These are phyloP conservation scores for Callionymus lyra DNA, from an alignment of 2,113 vertebrate genomes.

Conservation along the genomic window DNA sequence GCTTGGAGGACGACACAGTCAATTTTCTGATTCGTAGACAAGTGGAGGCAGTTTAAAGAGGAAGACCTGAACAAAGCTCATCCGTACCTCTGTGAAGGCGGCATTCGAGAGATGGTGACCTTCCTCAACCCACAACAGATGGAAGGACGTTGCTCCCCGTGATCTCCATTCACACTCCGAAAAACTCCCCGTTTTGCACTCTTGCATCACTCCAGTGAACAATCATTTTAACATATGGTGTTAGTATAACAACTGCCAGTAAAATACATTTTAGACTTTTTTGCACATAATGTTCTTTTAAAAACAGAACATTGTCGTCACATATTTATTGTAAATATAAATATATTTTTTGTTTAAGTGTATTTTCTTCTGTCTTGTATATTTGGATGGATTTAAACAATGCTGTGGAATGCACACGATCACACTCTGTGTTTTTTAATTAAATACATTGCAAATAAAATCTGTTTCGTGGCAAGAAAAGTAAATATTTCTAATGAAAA, in stretches of 20 bases:
- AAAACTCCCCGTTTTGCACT: background rate
- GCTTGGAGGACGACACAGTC: background rate
- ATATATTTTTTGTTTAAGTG: conserved; percentile 25
- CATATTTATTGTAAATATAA: conserved; percentile 62
- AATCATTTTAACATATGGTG: background rate
- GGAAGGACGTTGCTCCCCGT: conserved; percentile 61
- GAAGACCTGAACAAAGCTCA: conserved; percentile 50
- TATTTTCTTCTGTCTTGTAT: conserved; percentile 18
- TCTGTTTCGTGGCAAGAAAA: no score
- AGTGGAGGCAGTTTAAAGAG: conserved; percentile 67
- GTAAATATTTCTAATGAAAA: no score
- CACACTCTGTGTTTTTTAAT: no score
- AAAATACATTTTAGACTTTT: background rate
- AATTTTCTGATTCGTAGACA: conserved; percentile 41
- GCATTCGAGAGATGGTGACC: conserved; percentile 63
- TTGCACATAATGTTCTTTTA: background rate
- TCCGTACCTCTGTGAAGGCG: conserved; percentile 57
- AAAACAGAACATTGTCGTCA: background rate
- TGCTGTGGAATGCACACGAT: no score
- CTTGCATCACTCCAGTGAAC: conserved; percentile 1
- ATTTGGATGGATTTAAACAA: no score
- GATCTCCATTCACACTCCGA: conserved; percentile 13
- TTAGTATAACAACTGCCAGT: no score
- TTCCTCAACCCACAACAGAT: conserved; percentile 64
- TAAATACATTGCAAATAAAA: no score